Conservation (phyloP, 2,113 vertebrate species). For the Rana temporaria region DNA sequence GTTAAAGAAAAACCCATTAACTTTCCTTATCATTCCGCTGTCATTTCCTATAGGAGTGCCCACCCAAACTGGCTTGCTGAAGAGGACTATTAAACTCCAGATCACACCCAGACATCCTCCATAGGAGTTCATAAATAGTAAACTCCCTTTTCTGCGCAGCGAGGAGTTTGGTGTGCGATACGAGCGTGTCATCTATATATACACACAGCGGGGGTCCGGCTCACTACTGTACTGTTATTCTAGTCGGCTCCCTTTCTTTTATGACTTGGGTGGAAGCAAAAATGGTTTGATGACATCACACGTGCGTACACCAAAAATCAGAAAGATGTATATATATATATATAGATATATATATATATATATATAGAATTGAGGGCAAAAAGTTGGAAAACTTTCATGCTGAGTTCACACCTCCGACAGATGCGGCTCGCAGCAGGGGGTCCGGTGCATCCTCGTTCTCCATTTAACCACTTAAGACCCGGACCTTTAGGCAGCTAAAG, state of each 20-base stretch:
- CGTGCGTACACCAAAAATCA: not conserved
- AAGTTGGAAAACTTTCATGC: too few relatives aligned
- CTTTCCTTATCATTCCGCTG: constrained; percentile 17
- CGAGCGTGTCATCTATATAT: not conserved
- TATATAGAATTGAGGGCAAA: too few relatives aligned
- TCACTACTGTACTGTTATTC: constrained; percentile 17
- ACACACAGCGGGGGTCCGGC: constrained; percentile 7
- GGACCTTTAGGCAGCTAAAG: too few relatives aligned
- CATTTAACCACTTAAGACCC: too few relatives aligned
- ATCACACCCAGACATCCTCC: constrained; percentile 58
- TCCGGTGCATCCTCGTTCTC: too few relatives aligned
- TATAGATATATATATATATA: too few relatives aligned
- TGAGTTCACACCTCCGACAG: too few relatives aligned
- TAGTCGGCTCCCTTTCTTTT: constrained; percentile 47
- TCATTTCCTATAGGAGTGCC: constrained; percentile 62
- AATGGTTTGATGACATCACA: not conserved
- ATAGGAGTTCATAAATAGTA: not conserved
- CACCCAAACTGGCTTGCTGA: constrained; percentile 58
- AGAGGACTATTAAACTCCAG: constrained; percentile 59
- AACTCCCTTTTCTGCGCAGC: constrained; percentile 55
- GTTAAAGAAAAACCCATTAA: constrained; percentile 13
- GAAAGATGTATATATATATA: not conserved
- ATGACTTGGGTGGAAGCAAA: not conserved
- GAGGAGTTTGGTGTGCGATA: not conserved
- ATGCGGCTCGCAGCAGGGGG: too few relatives aligned